Evolutionary conservation across 2,888 invertebrate genomes (phyloP).

Genomic region (Aspidiotus rigidus): DNA sequence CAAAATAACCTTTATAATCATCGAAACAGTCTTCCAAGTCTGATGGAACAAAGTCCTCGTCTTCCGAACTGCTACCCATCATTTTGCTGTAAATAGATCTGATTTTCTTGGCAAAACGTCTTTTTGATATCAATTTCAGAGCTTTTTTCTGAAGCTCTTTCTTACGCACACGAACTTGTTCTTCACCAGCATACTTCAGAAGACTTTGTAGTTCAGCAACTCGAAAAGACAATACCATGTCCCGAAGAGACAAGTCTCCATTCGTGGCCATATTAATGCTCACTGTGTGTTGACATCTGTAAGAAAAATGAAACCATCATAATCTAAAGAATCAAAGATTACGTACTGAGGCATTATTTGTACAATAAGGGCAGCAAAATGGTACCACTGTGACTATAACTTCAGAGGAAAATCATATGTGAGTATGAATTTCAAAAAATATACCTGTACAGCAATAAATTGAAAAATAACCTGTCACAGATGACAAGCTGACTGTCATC

Average conservation of each 20-base stretch:
- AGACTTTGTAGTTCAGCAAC: slow-evolving; percentile 27
- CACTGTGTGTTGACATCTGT: too few relatives aligned
- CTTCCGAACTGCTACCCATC: neutral
- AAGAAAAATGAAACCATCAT: too few relatives aligned
- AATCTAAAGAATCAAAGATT: too few relatives aligned
- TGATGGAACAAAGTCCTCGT: neutral
- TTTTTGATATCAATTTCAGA: slow-evolving; percentile 1
- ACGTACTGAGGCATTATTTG: too few relatives aligned
- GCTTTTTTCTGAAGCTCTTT: slow-evolving; percentile 27
- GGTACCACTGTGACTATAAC: too few relatives aligned
- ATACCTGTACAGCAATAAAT: too few relatives aligned
- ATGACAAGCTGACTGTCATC: too few relatives aligned
- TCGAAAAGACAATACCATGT: slow-evolving; percentile 23
- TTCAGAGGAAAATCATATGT: too few relatives aligned
- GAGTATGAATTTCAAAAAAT: too few relatives aligned
- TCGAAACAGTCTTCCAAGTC: neutral
- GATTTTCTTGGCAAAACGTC: neutral
- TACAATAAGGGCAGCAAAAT: too few relatives aligned
- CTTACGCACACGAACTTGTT: slow-evolving; percentile 25
- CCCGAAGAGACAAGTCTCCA: neutral
- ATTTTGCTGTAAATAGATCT: neutral
- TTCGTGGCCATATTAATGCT: too few relatives aligned
- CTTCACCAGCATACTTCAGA: slow-evolving; percentile 20
- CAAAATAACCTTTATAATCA: neutral
- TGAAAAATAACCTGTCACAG: too few relatives aligned